These are phyloP conservation scores for Drosophila meridiana DNA, from an alignment of 2,888 invertebrate genomes.

Conservation along the genomic window DNA sequence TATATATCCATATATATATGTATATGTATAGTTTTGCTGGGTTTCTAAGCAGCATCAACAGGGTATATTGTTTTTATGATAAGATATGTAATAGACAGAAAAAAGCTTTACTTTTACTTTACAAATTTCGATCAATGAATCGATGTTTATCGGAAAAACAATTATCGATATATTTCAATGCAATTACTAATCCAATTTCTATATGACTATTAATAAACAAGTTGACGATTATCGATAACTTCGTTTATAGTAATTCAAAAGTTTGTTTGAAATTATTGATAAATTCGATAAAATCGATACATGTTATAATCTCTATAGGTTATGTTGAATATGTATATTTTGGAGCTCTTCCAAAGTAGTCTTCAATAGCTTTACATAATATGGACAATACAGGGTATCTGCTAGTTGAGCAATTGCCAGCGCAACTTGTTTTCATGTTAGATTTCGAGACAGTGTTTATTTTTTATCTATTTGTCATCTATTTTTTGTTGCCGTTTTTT, in stretches of 20 bases:
- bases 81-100: background rate
- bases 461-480: conserved; percentile 3
- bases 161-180: background rate
- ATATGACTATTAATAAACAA: background rate
- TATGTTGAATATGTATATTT: no score
- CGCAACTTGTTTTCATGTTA: background rate
- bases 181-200: background rate
- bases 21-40: conserved; percentile 12
- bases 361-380: background rate
- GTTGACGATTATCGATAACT: background rate
- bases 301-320: no score
- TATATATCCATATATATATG: conserved; percentile 1
- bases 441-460: background rate
- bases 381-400: background rate
- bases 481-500: conserved; percentile 3
- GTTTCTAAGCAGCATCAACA: background rate
- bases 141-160: no score
- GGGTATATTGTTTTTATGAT: background rate
- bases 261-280: no score
- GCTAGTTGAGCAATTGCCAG: background rate
- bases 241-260: no score
- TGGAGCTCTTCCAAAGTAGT: background rate
- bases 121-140: no score
- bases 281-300: background rate
- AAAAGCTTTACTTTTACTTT: no score